These are phyloP conservation scores for Aspidapion aeneum DNA, from an alignment of 2,888 invertebrate genomes.

Conservation along the genomic window DNA sequence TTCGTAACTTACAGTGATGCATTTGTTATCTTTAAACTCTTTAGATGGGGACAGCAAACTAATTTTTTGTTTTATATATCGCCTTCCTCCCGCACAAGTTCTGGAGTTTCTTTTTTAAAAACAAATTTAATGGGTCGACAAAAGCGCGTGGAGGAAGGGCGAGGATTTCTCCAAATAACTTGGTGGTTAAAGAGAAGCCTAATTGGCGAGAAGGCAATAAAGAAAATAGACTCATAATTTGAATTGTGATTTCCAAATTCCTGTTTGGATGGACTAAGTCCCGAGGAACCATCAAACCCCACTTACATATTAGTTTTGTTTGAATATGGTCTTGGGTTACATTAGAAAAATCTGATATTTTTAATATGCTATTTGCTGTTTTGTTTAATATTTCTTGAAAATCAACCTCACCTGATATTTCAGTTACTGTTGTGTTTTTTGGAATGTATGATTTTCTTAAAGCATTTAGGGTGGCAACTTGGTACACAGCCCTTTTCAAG, in stretches of 20 bases:
- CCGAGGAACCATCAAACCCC: conserved; percentile 1
- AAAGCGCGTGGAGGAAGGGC: neutral
- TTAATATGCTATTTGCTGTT: neutral
- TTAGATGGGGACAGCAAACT: too few relatives aligned
- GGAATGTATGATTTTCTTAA: neutral
- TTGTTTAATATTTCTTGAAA: neutral
- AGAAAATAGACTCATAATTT: conserved; percentile 1
- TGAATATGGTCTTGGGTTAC: neutral
- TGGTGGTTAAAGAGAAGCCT: neutral
- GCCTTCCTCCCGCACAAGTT: neutral
- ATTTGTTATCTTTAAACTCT: too few relatives aligned
- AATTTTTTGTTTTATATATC: neutral
- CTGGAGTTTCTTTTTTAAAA: conserved; percentile 1
- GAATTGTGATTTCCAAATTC: neutral
- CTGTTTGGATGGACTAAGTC: conserved; percentile 5
- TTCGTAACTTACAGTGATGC: neutral
- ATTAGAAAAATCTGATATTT: neutral
- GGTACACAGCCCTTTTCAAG: neutral
- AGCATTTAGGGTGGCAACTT: neutral
- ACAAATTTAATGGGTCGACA: neutral
- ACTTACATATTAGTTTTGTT: neutral
- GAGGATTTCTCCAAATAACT: conserved; percentile 3
- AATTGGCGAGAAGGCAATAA: conserved; percentile 4
- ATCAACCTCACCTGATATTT: neutral
- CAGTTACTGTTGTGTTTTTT: neutral